A percentile compares a stretch with the other conserved stretches of the same genome.
Conservation (phyloP, 2,888 invertebrate species). For the Temnothorax unifasciatus region DNA sequence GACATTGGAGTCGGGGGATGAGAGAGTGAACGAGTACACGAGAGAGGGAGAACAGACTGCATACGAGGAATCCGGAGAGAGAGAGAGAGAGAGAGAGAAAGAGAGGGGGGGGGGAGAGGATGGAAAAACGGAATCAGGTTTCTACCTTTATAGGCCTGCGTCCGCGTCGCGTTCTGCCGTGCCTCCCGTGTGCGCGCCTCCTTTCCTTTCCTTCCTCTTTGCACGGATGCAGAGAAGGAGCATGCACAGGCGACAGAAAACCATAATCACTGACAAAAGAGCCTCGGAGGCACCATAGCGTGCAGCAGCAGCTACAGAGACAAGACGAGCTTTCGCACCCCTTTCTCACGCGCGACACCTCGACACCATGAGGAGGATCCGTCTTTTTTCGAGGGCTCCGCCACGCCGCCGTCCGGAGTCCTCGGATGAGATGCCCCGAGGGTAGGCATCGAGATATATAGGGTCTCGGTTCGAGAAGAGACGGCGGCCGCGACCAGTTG, state of each 20-base stretch:
- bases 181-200: conserved; percentile 24
- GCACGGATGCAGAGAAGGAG: conserved; percentile 57
- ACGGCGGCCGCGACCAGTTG: conserved; percentile 21
- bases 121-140: conserved; percentile 73
- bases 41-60: conserved; percentile 4
- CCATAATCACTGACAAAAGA: conserved; percentile 74
- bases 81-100: background rate
- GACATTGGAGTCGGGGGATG: conserved; percentile 35
- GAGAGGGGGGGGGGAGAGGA: conserved; percentile 51
- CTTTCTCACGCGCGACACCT: conserved; percentile 81
- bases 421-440: conserved; percentile 40
- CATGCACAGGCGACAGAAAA: conserved; percentile 69
- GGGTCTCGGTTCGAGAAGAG: conserved; percentile 21
- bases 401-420: conserved; percentile 37
- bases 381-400: conserved; percentile 62
- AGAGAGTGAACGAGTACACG: conserved; percentile 26
- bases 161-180: conserved; percentile 25
- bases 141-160: conserved; percentile 55
- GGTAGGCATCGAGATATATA: conserved; percentile 41
- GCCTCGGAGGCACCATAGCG: conserved; percentile 63
- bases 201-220: conserved; percentile 57
- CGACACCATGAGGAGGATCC: conserved; percentile 71
- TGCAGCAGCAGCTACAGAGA: conserved; percentile 65
- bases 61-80: conserved; percentile 20
- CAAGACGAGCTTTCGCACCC: conserved; percentile 70